A percentile compares a stretch with the other conserved stretches of the same genome.
Evolutionary conservation across 2,797 vertebrate genomes (phyloP).

Genomic region (Sebastes kiyomatsui): DNA sequence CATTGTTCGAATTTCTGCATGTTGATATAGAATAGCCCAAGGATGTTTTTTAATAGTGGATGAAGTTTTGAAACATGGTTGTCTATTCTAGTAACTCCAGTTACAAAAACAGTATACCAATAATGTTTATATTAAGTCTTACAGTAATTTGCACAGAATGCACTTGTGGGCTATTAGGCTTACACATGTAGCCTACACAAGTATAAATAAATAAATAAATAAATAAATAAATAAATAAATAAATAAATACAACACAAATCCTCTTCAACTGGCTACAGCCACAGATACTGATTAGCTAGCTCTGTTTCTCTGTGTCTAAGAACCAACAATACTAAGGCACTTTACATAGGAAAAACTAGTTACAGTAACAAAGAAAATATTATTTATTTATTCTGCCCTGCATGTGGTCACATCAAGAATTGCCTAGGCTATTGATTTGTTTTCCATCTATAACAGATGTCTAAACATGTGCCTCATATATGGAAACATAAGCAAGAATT

Average conservation of each 20-base stretch:
- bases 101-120: not conserved
- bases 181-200: not conserved
- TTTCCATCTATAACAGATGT: slow-evolving; percentile 46
- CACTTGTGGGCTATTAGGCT: not conserved
- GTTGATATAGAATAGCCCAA: not conserved
- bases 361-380: slow-evolving; percentile 62
- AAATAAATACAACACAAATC: slow-evolving; percentile 71
- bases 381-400: slow-evolving; percentile 82
- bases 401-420: slow-evolving; percentile 83
- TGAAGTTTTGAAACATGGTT: not conserved
- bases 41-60: not conserved
- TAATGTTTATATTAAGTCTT: not conserved
- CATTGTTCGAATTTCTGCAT: accelerated
- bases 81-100: not conserved
- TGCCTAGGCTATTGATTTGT: slow-evolving; percentile 34
- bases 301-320: slow-evolving; percentile 45
- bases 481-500: slow-evolving; percentile 48
- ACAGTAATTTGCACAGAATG: not conserved
- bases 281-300: slow-evolving; percentile 82
- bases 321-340: slow-evolving; percentile 56
- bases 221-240: no score
- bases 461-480: slow-evolving; percentile 60
- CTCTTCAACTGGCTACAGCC: slow-evolving; percentile 83
- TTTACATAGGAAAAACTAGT: slow-evolving; percentile 65
- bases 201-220: not conserved